Evolutionary conservation across 2,113 vertebrate genomes (phyloP), one percentile per base, ranked within the genome.

Genomic region (Osmerus mordax): DNA sequence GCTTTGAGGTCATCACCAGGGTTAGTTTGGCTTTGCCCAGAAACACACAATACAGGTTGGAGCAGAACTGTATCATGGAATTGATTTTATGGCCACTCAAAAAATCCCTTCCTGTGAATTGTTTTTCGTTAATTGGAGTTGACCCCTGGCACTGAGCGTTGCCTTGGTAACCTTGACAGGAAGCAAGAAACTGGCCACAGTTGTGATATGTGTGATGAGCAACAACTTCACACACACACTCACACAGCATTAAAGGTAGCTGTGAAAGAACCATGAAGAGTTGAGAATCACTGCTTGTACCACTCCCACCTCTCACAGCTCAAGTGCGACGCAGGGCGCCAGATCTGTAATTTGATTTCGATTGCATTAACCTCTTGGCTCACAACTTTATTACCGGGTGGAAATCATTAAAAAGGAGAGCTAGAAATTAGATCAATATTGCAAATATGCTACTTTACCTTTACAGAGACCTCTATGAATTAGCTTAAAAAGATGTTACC

Each of bases 1-100:
- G 94, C 64, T 96, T 95, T 87, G 95, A 96, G 92, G 94, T 95
- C 80, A 94, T 96, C 87, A 96, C 94, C 73, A 91, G 91, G 83
- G 95, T 96, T 79, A 94, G 94, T 92, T 4, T 28, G 21, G 28
- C 11, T 63, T 7, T 9, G 15, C 21, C 6, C 12, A 19, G 12
- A 21, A 32, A 65, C 15, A n/a, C 32, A 9, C 25, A n/a, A 0
- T 55, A 4, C 15, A 55, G 54, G 18, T 55, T 59, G 12, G n/a
- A 19, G 56, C 56, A 18, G 4, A 25, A 3, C 56, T 21, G 56
- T 59, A 9, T 59, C 16, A 7, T 51, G 29, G 18, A 58, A 7
- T 21, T 7, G 8, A 21, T 36, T 12, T 36, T 15, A 64, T 64
- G 7, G 61, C 29, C 5, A 32, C 61, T 63, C 25, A 15, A 19